Conservation (phyloP, 2,113 vertebrate genomes). For the Dromiciops gliroides region DNA sequence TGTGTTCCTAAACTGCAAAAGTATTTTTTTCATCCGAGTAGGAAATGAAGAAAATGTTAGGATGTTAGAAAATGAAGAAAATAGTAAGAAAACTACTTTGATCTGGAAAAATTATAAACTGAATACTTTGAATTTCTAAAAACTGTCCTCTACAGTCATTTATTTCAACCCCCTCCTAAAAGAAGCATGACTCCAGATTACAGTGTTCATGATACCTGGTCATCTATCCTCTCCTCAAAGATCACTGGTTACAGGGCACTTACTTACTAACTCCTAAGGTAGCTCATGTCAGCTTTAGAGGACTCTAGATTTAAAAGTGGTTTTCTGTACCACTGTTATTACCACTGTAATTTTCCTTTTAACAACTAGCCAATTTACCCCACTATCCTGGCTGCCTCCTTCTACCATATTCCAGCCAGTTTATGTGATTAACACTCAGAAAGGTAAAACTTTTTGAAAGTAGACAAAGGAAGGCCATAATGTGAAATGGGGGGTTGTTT, state of each 20-base stretch:
- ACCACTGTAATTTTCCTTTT: neutral
- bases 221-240: neutral
- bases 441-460: neutral
- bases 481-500: constrained; percentile 33
- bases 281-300: neutral
- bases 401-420: neutral
- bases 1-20: constrained; percentile 23
- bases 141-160: neutral
- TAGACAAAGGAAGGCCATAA: neutral
- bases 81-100: neutral
- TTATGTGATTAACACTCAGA: neutral
- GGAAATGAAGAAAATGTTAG: neutral
- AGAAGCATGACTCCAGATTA: neutral
- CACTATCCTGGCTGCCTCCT: neutral
- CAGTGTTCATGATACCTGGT: neutral
- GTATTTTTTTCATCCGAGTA: neutral
- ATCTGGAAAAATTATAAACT: neutral
- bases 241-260: neutral
- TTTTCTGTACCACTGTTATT: too few species aligned
- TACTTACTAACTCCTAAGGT: neutral
- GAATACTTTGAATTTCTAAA: neutral
- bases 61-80: too few species aligned
- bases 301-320: neutral
- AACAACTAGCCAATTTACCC: neutral
- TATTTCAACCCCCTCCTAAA: neutral